Conservation (phyloP, 2,888 invertebrate species). For the Agriopis marginaria region DNA sequence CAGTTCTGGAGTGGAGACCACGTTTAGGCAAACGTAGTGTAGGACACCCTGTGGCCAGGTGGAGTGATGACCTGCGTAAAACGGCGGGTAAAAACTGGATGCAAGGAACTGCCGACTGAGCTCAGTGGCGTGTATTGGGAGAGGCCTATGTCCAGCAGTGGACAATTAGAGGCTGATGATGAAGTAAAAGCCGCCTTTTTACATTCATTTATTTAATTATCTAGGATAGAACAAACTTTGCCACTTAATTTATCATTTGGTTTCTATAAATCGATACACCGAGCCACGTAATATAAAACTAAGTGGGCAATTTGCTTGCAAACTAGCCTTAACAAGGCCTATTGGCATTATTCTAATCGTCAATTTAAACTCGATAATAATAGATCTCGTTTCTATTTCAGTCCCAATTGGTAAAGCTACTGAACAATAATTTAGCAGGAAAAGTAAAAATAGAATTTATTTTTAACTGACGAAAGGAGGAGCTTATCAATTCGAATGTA, state of each 20-base stretch:
- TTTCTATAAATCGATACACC: constrained; percentile 43
- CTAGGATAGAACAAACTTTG: not conserved
- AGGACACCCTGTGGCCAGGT: too few relatives aligned
- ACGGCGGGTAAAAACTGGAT: too few relatives aligned
- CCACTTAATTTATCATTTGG: not conserved
- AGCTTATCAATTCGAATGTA: too few relatives aligned
- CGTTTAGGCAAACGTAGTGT: too few relatives aligned
- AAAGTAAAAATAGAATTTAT: not conserved
- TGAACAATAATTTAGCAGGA: constrained; percentile 7
- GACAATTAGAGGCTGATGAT: too few relatives aligned
- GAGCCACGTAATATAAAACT: constrained; percentile 55
- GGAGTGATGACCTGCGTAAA: too few relatives aligned
- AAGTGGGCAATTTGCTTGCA: constrained; percentile 65
- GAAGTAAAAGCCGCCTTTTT: too few relatives aligned
- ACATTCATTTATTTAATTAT: too few relatives aligned
- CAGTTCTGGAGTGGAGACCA: too few relatives aligned
- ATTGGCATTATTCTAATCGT: constrained; percentile 59
- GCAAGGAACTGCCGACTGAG: too few relatives aligned
- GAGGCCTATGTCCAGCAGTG: too few relatives aligned
- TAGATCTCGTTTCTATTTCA: constrained; percentile 53
- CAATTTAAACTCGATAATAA: constrained; percentile 56
- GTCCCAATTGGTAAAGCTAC: constrained; percentile 28
- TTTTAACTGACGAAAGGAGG: not conserved
- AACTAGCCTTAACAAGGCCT: constrained; percentile 58
- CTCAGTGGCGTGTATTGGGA: too few relatives aligned